Base-by-base conservation (phyloP, 1,140 invertebrate species). In the Hirudo medicinalis region DNA sequence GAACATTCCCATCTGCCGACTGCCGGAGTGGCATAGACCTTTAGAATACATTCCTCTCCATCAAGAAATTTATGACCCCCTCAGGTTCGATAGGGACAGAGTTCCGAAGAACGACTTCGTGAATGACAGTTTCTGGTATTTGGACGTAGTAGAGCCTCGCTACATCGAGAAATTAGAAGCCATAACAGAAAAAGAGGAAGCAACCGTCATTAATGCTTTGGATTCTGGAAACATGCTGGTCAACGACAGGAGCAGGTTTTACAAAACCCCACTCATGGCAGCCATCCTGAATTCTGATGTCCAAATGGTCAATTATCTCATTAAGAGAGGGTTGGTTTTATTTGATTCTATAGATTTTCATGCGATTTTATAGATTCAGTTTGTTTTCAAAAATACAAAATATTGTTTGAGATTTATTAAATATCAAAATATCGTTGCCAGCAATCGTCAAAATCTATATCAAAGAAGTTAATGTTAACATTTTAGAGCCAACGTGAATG, bases 401-500 rank as follows among this genome's bases (percentile, higher is more conserved):
- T 49, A 49, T 15, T 49, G 40, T 40, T 40, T 40, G 4, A 40
- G 15, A 15, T 49, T 49, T 49, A 13, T 1, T 15, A 49, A 2
- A 5, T 49, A 49, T 49, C 43, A 13, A 49, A 49, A 49, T 49
- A 36, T 3, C 6, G 32, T 36, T 49, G 11, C 13, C 11, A 49
- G 13, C 11, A 49, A 9, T 17, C 43, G 15, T 49, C 32, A 36
- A 36, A 36, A 36, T 36, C 2, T 49, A 49, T 17, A 8, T 49
- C 43, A 17, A 49, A 0, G 43, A 49, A 49, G 11, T 49, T 15
- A 49, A 0, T 49, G 43, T 1, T 49, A 8, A 32, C 43, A 15
- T 49, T 11, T 63, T 22, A 70, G 92, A 60, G 95, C 95, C 55
- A 93, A 91, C 60, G 89, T 90, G 36, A 89, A 97, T 84, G 90